Percentiles rank a stretch among this genome's conserved stretches.
Conservation (phyloP, 1,140 invertebrate species). For the Glossosoma conforme region DNA sequence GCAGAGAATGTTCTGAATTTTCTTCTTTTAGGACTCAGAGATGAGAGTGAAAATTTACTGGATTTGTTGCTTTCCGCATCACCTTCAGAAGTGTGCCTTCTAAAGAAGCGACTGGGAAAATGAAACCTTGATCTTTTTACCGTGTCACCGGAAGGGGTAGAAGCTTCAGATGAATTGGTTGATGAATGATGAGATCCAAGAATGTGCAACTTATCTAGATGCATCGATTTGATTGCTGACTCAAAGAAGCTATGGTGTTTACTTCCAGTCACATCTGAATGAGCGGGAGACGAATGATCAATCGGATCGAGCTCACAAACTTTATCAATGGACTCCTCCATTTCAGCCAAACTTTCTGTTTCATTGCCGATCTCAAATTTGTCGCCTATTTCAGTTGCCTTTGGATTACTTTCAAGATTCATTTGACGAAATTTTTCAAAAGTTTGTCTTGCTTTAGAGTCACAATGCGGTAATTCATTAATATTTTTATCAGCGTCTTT, state of each 20-base stretch:
- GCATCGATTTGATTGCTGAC: constrained; percentile 31
- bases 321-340: not conserved
- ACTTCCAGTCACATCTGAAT: too few relatives aligned
- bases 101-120: constrained; percentile 21
- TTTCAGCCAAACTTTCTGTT: not conserved
- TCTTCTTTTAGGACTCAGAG: constrained; percentile 16
- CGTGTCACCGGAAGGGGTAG: not conserved
- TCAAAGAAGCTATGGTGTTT: constrained; percentile 29
- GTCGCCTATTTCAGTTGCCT: too few relatives aligned
- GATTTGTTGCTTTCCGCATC: constrained; percentile 3
- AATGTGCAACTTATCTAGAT: constrained; percentile 30
- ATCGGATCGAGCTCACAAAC: too few relatives aligned
- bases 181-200: constrained; percentile 9
- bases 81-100: constrained; percentile 19
- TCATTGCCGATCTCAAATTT: too few relatives aligned
- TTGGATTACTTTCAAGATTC: too few relatives aligned
- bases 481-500: too few relatives aligned
- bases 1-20: constrained; percentile 35
- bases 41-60: constrained; percentile 12
- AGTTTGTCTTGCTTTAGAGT: too few relatives aligned
- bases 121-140: constrained; percentile 25
- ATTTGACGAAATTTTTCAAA: too few relatives aligned
- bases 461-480: too few relatives aligned
- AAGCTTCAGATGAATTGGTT: constrained; percentile 3
- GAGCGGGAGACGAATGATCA: too few relatives aligned